Conservation (phyloP, 2,797 vertebrate species). For the Anniella stebbinsi region DNA sequence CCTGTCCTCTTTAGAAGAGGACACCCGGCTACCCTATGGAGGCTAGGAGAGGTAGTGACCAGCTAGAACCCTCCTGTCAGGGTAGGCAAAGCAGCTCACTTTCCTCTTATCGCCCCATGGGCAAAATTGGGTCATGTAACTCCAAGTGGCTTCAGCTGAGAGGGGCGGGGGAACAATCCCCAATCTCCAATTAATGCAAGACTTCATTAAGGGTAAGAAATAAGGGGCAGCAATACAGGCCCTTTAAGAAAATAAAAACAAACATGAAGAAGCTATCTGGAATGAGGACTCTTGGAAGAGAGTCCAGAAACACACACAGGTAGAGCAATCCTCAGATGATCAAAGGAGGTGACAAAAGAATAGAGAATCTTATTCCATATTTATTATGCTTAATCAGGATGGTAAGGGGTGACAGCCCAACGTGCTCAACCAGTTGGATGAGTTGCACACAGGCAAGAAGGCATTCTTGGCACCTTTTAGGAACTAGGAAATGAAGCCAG, state of each 20-base stretch:
- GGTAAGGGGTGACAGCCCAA: background rate
- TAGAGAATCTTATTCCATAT: background rate
- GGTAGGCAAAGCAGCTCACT: background rate
- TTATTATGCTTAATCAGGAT: background rate
- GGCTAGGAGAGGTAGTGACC: background rate
- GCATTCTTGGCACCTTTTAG: background rate
- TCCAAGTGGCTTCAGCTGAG: background rate
- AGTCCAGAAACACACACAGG: background rate
- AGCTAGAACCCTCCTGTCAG: background rate
- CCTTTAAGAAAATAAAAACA: background rate
- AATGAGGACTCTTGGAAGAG: background rate
- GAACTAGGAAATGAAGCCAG: background rate
- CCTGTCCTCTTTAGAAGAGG: background rate
- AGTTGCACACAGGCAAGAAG: background rate
- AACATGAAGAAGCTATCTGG: background rate
- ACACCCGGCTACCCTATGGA: too few relatives aligned
- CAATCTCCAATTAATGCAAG: background rate
- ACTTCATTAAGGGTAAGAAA: background rate
- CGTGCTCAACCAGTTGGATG: background rate
- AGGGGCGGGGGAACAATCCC: background rate
- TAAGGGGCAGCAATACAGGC: background rate
- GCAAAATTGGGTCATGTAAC: background rate
- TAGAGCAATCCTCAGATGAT: background rate
- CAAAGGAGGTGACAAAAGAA: slow-evolving; percentile 1
- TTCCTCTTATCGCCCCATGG: background rate